A percentile compares a stretch with the other conserved stretches of the same genome.
These are phyloP conservation scores for Crepidodera aurea DNA, from an alignment of 2,888 invertebrate genomes.

Conservation along the genomic window DNA sequence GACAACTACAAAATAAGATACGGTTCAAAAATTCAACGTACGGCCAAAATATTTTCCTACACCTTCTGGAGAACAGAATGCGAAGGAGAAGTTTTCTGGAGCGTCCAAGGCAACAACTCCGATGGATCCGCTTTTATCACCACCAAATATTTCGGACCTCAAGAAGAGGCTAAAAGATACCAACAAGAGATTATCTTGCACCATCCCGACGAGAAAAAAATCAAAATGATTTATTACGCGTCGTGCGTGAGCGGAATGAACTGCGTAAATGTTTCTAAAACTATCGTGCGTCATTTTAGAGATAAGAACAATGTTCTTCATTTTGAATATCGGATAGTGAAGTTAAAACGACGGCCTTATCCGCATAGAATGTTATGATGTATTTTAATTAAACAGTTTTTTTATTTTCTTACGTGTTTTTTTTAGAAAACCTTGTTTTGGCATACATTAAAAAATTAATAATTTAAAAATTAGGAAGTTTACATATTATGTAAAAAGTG, in stretches of 20 bases:
- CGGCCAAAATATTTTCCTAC: slow-evolving; percentile 57
- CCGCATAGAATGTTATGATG: slow-evolving; percentile 47
- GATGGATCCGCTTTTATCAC: slow-evolving; percentile 55
- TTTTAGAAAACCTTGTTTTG: no score
- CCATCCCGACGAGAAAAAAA: slow-evolving; percentile 56
- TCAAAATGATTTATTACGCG: slow-evolving; percentile 56
- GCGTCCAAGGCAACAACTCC: slow-evolving; percentile 56
- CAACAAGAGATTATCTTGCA: slow-evolving; percentile 56
- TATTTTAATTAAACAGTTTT: slow-evolving; percentile 8
- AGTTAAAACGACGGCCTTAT: slow-evolving; percentile 52
- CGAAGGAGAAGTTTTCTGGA: slow-evolving; percentile 58
- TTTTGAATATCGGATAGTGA: slow-evolving; percentile 55
- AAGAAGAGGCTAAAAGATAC: slow-evolving; percentile 52
- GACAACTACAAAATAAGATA: slow-evolving; percentile 54
- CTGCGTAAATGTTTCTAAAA: slow-evolving; percentile 55
- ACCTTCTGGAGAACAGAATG: slow-evolving; percentile 59
- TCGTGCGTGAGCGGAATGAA: slow-evolving; percentile 54
- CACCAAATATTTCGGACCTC: slow-evolving; percentile 56
- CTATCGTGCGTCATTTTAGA: slow-evolving; percentile 56
- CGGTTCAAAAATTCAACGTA: slow-evolving; percentile 52
- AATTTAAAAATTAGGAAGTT: no score
- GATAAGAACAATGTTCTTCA: slow-evolving; percentile 54
- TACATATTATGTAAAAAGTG: no score
- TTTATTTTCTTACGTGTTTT: slow-evolving; percentile 1
- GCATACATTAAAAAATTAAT: no score